Conservation (phyloP, 1,140 invertebrate genomes). For the Ditylenchus dipsaci region DNA sequence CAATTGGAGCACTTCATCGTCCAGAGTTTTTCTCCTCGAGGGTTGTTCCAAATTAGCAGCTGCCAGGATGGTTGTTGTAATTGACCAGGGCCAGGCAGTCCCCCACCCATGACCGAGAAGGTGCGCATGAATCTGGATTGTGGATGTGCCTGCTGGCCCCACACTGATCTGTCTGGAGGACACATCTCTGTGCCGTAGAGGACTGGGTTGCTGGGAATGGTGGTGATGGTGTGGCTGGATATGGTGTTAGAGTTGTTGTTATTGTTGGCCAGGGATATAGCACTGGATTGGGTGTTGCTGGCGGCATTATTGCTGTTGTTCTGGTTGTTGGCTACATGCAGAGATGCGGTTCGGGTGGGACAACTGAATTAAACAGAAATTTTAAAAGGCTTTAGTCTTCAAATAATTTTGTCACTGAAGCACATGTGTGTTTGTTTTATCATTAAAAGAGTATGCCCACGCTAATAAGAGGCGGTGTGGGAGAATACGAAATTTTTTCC, state of each 20-base stretch:
- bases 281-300: background rate
- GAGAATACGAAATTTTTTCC: too few species aligned
- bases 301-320: conserved; percentile 1
- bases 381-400: too few species aligned
- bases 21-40: conserved; percentile 36
- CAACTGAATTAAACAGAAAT: too few species aligned
- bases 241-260: background rate
- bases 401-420: too few species aligned
- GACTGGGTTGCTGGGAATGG: background rate
- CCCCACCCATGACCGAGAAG: conserved; percentile 45
- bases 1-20: conserved; percentile 51
- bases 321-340: conserved; percentile 37
- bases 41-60: conserved; percentile 1
- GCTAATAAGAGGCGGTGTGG: too few species aligned
- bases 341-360: conserved; percentile 47
- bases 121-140: conserved; percentile 37
- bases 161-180: conserved; percentile 43
- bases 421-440: too few species aligned
- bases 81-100: background rate
- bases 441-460: too few species aligned
- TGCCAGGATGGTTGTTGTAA: conserved; percentile 5
- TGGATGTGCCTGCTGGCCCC: background rate
- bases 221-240: too few species aligned
- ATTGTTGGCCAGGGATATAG: conserved; percentile 2
- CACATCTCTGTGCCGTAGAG: conserved; percentile 27